phyloP scores from a whole-genome alignment of 2,888 invertebrate species.

The Chymomyza amoena region DNA sequence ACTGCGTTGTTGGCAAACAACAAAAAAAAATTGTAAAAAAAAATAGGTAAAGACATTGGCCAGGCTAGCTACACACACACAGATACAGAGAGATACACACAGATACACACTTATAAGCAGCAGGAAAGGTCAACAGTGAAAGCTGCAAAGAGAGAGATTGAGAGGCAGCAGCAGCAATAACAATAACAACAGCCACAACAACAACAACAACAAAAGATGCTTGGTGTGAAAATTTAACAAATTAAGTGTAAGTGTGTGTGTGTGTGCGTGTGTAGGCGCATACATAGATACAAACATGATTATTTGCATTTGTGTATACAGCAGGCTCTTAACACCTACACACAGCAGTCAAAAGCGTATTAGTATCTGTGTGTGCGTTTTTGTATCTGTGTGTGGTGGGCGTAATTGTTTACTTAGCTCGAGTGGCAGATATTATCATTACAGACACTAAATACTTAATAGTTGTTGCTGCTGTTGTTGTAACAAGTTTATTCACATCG shows the following conservation, averaged over 20 bases:
- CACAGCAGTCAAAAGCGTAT: background rate
- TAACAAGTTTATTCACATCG: background rate
- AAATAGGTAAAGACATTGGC: background rate
- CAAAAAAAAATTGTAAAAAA: slow-evolving; percentile 40
- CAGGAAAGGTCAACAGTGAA: slow-evolving; percentile 41
- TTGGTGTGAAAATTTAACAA: slow-evolving; percentile 71
- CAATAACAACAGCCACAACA: slow-evolving; percentile 24
- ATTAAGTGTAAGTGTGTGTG: slow-evolving; percentile 46
- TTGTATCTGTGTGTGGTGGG: background rate
- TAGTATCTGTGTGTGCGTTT: background rate
- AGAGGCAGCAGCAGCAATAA: slow-evolving; percentile 25
- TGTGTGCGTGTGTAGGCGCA: slow-evolving; percentile 21
- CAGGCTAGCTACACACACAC: background rate
- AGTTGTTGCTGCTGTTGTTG: background rate
- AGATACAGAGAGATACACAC: background rate
- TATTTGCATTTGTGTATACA: background rate
- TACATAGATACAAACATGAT: slow-evolving; percentile 9
- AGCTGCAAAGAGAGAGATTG: slow-evolving; percentile 1
- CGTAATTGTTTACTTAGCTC: slow-evolving; percentile 6
- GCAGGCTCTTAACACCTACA: slow-evolving; percentile 13
- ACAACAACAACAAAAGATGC: slow-evolving; percentile 36
- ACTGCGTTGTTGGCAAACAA: slow-evolving; percentile 55
- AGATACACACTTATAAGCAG: background rate
- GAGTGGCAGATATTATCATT: background rate
- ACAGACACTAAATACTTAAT: background rate